Base-by-base conservation (phyloP, 2,113 vertebrate genomes). In the Lophotis ruficrista region DNA sequence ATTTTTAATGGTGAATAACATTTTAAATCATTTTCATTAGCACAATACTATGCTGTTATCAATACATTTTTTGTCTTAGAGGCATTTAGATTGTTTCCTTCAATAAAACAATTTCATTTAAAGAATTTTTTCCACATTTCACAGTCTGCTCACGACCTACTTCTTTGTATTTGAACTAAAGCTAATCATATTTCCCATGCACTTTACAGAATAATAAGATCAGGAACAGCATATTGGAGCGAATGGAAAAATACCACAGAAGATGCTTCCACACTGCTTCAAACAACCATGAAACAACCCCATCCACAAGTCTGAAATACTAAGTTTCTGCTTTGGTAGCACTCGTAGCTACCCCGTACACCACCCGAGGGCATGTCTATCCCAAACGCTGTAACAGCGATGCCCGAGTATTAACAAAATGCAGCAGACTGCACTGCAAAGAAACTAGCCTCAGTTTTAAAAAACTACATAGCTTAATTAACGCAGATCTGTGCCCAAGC, bases 141-240 rank as follows among this genome's bases (percentile, higher is more conserved):
- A 96, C 86, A 94, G 85, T 62, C 73, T 71, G 77, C 57, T 92
- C 62, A 65, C 93, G 84, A 95, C 95, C 93, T 81, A 95, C 60
- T 96, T 95, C 83, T 93, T 85, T 76, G 68, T 77, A 91, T 88
- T 96, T 94, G 81, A 88, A 94, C 84, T 85, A 91, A 88, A 93
- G 91, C 71, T 88, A 95, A 93, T 93, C 64, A 9, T 50, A 88
- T 91, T 93, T 91, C 50, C 89, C 84, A 73, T 23, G 77, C 57
- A 43, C 47, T 86, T 93, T 89, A 87, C 53, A 61, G 70, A 92
- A 92, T 92, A 92, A 87, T 82, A 87, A 89, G 73, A 94, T 87
- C 54, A 56, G 35, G 31, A 57, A 82, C 7, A 33, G 69, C 50
- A 25, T 58, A 78, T 31, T 82, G n/a, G 28, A 91, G 14, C 92